These are phyloP conservation scores for Copsychus sechellarum DNA, from an alignment of 2,113 vertebrate species.

Conservation along the genomic window DNA sequence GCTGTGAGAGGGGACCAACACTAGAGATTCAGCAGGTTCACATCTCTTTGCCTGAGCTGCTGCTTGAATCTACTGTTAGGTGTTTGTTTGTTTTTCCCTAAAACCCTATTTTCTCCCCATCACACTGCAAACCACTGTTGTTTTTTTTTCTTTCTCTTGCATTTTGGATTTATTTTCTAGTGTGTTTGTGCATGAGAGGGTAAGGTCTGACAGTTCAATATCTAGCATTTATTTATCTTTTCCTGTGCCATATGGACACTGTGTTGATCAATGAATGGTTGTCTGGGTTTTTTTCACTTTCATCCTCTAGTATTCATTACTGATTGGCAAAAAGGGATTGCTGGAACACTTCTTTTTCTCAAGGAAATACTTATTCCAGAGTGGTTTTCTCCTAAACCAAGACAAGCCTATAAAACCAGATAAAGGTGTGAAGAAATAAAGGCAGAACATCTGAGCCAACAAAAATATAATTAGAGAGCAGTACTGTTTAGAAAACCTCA, in stretches of 20 bases:
- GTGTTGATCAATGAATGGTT: not conserved
- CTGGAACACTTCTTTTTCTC: not conserved
- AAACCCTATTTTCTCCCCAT: not conserved
- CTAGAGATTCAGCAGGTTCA: not conserved
- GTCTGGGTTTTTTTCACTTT: not conserved
- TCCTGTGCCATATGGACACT: not conserved
- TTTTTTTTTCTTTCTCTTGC: not conserved
- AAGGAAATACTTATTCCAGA: not conserved
- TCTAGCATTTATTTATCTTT: not conserved
- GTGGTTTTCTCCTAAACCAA: not conserved
- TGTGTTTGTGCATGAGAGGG: not conserved
- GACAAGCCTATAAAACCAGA: not conserved
- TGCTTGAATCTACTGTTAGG: not conserved
- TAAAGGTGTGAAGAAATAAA: not conserved
- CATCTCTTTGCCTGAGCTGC: not conserved
- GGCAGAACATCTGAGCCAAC: not conserved
- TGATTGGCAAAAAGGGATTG: not conserved
- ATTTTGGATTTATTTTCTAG: not conserved
- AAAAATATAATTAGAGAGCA: not conserved
- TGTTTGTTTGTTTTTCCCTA: not conserved
- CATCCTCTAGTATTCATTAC: not conserved
- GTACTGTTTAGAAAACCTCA: not conserved
- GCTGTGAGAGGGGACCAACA: accelerated
- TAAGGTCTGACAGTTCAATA: not conserved
- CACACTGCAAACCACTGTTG: not conserved